phyloP scores from a whole-genome alignment of 2,113 vertebrate genomes.

The Ctenodactylus gundi region DNA sequence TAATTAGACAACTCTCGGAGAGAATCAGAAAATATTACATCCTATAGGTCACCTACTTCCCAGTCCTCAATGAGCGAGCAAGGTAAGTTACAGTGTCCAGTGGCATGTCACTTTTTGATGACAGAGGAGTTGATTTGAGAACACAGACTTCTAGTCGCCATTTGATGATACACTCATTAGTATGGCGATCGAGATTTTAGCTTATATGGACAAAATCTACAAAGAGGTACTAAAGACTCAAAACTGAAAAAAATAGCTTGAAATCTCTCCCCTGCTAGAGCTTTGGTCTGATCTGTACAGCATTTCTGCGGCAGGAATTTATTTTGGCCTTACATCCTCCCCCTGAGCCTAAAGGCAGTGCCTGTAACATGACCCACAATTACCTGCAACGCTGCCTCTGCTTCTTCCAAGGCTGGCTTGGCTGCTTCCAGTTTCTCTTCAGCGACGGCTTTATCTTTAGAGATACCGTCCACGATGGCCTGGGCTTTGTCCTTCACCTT shows the following conservation, averaged over 20 bases:
- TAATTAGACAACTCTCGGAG: background rate
- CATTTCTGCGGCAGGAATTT: background rate
- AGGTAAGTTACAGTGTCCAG: background rate
- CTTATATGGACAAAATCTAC: background rate
- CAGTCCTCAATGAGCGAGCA: background rate
- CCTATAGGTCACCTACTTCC: background rate
- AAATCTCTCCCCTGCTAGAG: background rate
- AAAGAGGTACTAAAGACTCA: background rate
- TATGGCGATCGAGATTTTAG: background rate
- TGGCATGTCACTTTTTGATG: background rate
- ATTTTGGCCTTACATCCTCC: background rate
- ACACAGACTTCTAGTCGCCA: background rate
- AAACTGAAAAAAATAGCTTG: background rate
- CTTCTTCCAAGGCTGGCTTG: constrained; percentile 93
- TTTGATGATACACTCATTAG: background rate
- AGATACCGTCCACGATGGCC: constrained; percentile 94
- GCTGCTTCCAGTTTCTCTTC: constrained; percentile 94
- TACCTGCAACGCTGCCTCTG: constrained; percentile 94
- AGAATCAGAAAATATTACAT: background rate
- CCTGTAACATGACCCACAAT: accelerated
- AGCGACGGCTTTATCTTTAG: constrained; percentile 93
- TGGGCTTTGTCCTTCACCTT: constrained; percentile 98
- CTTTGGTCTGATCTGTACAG: background rate
- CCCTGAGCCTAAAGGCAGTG: accelerated
- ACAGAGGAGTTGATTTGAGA: background rate